Evolutionary conservation across 2,113 vertebrate genomes (phyloP), one percentile per base, ranked within the genome.

Genomic region (Cyprinodon tularosa): DNA sequence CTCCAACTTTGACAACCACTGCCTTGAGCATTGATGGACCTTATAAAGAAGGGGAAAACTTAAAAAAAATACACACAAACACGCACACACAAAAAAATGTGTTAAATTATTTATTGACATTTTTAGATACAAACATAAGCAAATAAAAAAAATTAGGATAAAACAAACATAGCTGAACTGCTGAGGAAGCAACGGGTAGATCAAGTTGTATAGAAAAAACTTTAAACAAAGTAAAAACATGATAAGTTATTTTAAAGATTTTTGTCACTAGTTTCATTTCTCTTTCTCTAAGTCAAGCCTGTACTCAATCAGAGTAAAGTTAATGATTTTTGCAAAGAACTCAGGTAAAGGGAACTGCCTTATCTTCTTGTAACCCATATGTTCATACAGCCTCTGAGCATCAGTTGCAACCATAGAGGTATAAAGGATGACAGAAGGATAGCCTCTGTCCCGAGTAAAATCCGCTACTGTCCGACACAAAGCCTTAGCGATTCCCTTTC

Each of bases 391-490:
- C 64, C 81, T 92, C 76, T 94, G 95, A 14, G 93, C 95, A 3
- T 94, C 94, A 0, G 84, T 93, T 80, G 94, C 93, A n/a, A 95
- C 91, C 50, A 93, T 57, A 0, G 95, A 93, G 1, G 95, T 95
- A 72, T 67, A 50, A 3, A 95, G 88, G 10, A 93, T 0, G 4
- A 95, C 92, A 0, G 86, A 90, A 1, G 72, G 5, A 7, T 68
- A 92, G 1, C 94, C 94, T 4, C 86, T 75, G 9, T 91, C 90
- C 0, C 78, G 85, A 8, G 93, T 91, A 38, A 95, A 95, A 0
- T 91, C 91, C 0, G 84, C 74, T 0, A 95, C 92, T 0, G 81
- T 92, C 29, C 37, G 75, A 68, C 94, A 94, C 76, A 95, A 62
- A 12, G 86, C 80, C 81, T 94, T 95, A 5, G 93, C 95, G 3